These are phyloP conservation scores for Vanessa tameamea DNA, from an alignment of 1,140 invertebrate genomes.

Conservation along the genomic window DNA sequence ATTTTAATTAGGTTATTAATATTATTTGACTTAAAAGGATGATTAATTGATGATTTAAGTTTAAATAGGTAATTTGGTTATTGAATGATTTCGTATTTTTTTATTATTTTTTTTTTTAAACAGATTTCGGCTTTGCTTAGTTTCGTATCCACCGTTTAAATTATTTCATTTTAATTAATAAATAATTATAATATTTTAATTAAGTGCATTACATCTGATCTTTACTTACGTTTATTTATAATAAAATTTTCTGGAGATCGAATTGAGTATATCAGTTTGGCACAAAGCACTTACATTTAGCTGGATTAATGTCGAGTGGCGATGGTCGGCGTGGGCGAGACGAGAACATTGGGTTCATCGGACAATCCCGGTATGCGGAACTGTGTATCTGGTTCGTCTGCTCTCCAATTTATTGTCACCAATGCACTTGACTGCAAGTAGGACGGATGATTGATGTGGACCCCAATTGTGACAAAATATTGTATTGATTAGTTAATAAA, in stretches of 20 bases:
- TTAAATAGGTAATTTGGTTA: no score
- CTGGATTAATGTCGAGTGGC: conserved; percentile 37
- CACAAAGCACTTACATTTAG: conserved; percentile 35
- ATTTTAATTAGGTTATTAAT: no score
- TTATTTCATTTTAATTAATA: no score
- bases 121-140: no score
- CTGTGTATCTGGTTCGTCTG: conserved; percentile 37
- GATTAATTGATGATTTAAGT: no score
- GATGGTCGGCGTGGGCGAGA: conserved; percentile 50
- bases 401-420: conserved; percentile 30
- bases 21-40: no score
- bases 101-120: no score
- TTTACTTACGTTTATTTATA: neutral
- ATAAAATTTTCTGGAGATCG: conserved; percentile 3
- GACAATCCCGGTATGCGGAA: conserved; percentile 67
- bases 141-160: no score
- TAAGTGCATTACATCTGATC: neutral
- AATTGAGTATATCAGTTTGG: conserved; percentile 25
- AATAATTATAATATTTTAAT: no score
- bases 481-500: neutral
- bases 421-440: conserved; percentile 30
- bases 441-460: conserved; percentile 15
- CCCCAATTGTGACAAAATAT: neutral
- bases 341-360: conserved; percentile 57
- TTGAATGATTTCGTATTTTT: no score